Percentiles rank a stretch among this genome's conserved stretches.
phyloP scores from a whole-genome alignment of 2,797 vertebrate genomes.

The Sebastes diaconus region DNA sequence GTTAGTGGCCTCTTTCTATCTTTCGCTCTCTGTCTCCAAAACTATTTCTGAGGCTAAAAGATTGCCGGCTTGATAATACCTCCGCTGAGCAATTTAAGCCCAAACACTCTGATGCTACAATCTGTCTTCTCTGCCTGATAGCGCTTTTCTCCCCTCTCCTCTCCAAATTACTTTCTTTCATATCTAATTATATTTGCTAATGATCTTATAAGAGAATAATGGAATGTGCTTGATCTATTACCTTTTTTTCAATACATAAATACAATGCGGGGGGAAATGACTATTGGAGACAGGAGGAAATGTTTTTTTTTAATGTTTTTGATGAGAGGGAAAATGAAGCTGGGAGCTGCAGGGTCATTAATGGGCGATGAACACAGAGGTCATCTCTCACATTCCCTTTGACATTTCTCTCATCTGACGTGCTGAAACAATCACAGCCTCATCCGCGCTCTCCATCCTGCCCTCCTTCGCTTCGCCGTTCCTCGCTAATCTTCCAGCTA shows the following conservation, averaged over 20 bases:
- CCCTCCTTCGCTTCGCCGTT: slow-evolving; percentile 22
- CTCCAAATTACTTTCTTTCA: slow-evolving; percentile 89
- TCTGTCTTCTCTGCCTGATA: slow-evolving; percentile 88
- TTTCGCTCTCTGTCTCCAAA: slow-evolving; percentile 73
- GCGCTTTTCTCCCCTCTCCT: slow-evolving; percentile 86
- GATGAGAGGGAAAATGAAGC: slow-evolving; percentile 79
- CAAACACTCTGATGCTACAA: slow-evolving; percentile 87
- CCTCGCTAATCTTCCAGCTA: slow-evolving; percentile 51
- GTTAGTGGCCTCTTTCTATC: slow-evolving; percentile 72
- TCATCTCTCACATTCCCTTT: slow-evolving; percentile 79
- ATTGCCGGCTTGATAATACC: slow-evolving; percentile 85
- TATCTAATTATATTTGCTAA: slow-evolving; percentile 90
- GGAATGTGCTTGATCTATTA: slow-evolving; percentile 89
- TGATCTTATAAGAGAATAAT: slow-evolving; percentile 90
- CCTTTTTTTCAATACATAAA: slow-evolving; percentile 87
- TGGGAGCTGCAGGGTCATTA: slow-evolving; percentile 78
- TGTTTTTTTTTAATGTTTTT: slow-evolving; percentile 78
- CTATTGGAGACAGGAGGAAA: slow-evolving; percentile 80
- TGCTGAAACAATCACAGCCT: slow-evolving; percentile 66
- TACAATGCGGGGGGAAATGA: slow-evolving; percentile 85
- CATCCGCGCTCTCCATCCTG: slow-evolving; percentile 32
- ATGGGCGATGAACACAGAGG: slow-evolving; percentile 76
- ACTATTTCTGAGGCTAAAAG: slow-evolving; percentile 84
- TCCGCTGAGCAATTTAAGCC: slow-evolving; percentile 87
- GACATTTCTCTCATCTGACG: slow-evolving; percentile 75